Evolutionary conservation across 1,140 invertebrate genomes (phyloP), one percentile per base, ranked within the genome.

Genomic region (Heliconius eleuchia): DNA sequence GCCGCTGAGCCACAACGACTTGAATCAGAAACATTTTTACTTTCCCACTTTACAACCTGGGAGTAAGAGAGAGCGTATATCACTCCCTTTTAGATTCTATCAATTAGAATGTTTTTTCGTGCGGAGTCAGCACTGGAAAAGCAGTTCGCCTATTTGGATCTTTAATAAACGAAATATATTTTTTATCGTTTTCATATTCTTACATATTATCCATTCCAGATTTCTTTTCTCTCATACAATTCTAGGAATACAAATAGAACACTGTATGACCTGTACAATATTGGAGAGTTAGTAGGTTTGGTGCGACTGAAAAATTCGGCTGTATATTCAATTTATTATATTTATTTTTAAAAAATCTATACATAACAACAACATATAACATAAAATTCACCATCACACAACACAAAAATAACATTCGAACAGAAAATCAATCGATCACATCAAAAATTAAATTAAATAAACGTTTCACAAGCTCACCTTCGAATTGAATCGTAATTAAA

Each of bases 401-500:
- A 72, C 8, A 42, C 9, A n/a, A 19, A 72, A n/a, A 18, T n/a
- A 39, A n/a, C 2, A 27, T 9, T n/a, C 11, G 0, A 71, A 2
- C 34, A 37, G 7, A 77, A 71, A 76, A 74, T 23, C 55, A 74
- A 83, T 83, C 78, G 80, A 82, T 84, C 80, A 82, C 77, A 71
- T 74, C 55, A 80, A 37, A 46, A n/a, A 50, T 76, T 77, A 86
- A 87, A 87, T 84, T 83, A 85, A 85, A 82, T 55, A 74, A 80
- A 52, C 78, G 85, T 91, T 92, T 89, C 90, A 87, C 84, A 92
- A 92, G 79, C 73, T 82, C 80, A 84, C 84, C 88, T 89, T 89
- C 89, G 76, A 80, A 82, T 79, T 88, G 87, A 88, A 89, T 91
- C 88, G 85, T 93, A 94, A 94, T 94, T 94, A 94, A 92, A 91